Evolutionary conservation across 2,797 vertebrate species (phyloP), one percentile per base, ranked within the genome.

Genomic region (Chloroceryle inda): DNA sequence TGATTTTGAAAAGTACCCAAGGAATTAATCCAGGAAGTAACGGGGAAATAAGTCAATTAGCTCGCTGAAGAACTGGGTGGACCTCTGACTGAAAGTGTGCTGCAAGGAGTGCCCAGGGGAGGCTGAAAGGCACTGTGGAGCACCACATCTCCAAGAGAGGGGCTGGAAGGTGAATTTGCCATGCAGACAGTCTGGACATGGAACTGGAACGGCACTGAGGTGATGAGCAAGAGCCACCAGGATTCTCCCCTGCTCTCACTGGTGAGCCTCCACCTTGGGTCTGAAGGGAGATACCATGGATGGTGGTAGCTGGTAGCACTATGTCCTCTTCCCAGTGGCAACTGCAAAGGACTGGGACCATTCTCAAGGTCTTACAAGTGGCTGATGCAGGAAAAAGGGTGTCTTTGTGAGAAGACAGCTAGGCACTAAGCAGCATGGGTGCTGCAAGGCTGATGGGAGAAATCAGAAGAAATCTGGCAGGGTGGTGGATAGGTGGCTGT

Each of bases 21-120:
- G 72, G 95, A 94, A 96, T 93, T 96, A 87, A 88, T 40, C 49
- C 35, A 59, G 23, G 27, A 85, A 66, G 10, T 58, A 76, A n/a
- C 21, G 38, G 52, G 42, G 66, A 85, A 53, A 42, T 63, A 84
- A 87, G 89, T 80, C 61, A 84, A 77, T 72, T 49, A 47, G 58
- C 55, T 85, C 45, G 29, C 53, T 19, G 63, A 49, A 82, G 62
- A 22, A 49, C 37, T 10, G 27, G 0, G 0, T 21, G 44, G 66
- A 55, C 35, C 52, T 52, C 40, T 24, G 52, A 75, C 68, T 63
- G 63, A 18, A 73, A 69, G 13, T 19, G 63, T 85, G 67, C 49
- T 62, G 45, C 63, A 50, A 62, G 64, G 61, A 49, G 58, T 9
- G 21, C 52, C 76, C 68, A 55, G 26, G 33, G 38, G 21, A 75